Conservation (phyloP, 1,140 invertebrate genomes). For the Habropoda laboriosa region DNA sequence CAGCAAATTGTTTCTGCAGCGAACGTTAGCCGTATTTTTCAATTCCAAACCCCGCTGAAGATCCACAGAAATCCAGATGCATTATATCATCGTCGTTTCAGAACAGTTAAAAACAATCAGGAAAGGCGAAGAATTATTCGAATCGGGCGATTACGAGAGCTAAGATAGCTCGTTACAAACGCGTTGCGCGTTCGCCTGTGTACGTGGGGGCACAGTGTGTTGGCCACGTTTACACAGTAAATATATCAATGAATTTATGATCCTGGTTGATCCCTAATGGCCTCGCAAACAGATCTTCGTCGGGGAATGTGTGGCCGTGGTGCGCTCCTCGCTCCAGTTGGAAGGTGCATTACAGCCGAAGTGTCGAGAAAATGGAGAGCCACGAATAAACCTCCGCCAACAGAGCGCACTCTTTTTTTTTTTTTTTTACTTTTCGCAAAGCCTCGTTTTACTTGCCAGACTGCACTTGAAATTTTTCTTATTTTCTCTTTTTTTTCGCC, state of each 20-base stretch:
- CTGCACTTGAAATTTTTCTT: neutral
- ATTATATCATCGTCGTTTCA: constrained; percentile 2
- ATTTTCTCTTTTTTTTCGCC: neutral
- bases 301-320: constrained; percentile 70
- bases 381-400: constrained; percentile 36
- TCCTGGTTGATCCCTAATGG: constrained; percentile 77
- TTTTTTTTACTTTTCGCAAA: neutral
- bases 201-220: constrained; percentile 40
- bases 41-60: neutral
- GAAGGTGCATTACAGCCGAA: constrained; percentile 40
- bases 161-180: constrained; percentile 30
- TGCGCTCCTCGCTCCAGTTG: constrained; percentile 41
- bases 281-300: constrained; percentile 78
- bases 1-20: no score
- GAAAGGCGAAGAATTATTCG: constrained; percentile 27
- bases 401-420: constrained; percentile 22
- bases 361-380: constrained; percentile 45
- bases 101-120: constrained; percentile 22
- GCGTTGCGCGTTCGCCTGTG: constrained; percentile 25
- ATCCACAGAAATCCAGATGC: neutral
- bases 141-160: constrained; percentile 37
- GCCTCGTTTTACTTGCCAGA: constrained; percentile 6
- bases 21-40: neutral
- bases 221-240: constrained; percentile 77
- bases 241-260: constrained; percentile 78